Evolutionary conservation across 2,113 vertebrate genomes (phyloP), one percentile per base, ranked within the genome.

Genomic region (Harpagus bidentatus): DNA sequence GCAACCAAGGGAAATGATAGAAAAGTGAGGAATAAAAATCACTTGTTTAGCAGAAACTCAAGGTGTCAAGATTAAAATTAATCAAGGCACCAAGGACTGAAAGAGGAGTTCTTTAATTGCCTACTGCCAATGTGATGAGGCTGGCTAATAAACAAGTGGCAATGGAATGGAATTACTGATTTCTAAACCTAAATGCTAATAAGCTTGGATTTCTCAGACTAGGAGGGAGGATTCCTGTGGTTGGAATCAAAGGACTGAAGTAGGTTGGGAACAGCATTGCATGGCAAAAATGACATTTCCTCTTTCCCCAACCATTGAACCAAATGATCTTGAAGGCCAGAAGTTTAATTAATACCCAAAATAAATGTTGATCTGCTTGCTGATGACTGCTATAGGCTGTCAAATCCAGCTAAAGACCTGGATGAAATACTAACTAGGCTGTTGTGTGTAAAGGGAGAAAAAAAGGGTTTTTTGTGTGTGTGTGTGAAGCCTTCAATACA

Each of bases 51-150:
- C n/a, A 55, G 55, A 74, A 42, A 47, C 29, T 40, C 22, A 70
- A 62, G 22, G 11, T 74, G 55, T 87, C 1, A 8, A 94, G 65
- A 94, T 50, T 74, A 89, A 91, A 81, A 87, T 78, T 56, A 55
- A 79, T 48, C 28, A 29, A 93, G 50, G 25, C 34, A 71, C 8
- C 22, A 48, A 73, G 34, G 50, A 55, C 65, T 71, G 43, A 87
- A 42, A 66, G 50, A 78, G 12, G 31, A 78, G 25, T 56, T 81
- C 42, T 79, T 91, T 72, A 79, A 12, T 67, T 86, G 26, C 43
- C 48, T 66, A 6, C 2, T 42, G 43, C 62, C 66, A 72, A 1
- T 0, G 0, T 38, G 52, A 72, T 69, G 45, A 82, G 40, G 21
- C 53, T 82, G 48, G 12, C 43, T 88, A 76, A 38, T 53, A 93